Conservation (phyloP, 2,888 invertebrate species). For the Ommatoiulus sabulosus region DNA sequence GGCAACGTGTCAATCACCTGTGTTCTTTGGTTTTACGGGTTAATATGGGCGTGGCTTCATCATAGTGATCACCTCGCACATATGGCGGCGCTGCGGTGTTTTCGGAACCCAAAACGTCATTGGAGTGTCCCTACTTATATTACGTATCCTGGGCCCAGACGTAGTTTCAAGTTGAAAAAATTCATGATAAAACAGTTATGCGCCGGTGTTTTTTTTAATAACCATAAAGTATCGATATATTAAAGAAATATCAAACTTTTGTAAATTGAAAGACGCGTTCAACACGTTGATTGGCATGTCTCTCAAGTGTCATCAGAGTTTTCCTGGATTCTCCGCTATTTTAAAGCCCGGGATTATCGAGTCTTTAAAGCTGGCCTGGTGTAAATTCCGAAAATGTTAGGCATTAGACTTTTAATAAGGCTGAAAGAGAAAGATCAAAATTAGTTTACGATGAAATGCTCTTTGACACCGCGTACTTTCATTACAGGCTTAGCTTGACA, state of each 20-base stretch:
- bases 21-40: too few species aligned
- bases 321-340: background rate
- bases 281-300: background rate
- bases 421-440: background rate
- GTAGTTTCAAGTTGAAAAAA: too few species aligned
- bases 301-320: background rate
- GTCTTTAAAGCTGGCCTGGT: background rate
- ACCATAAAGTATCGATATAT: too few species aligned
- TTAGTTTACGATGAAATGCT: background rate
- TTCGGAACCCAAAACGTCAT: too few species aligned
- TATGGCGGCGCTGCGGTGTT: too few species aligned
- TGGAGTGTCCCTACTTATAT: too few species aligned
- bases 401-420: background rate
- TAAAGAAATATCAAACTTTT: background rate
- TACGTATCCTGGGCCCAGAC: too few species aligned
- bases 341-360: background rate
- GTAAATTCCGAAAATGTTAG: background rate
- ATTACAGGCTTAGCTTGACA: slow-evolving; percentile 24
- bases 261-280: background rate
- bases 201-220: too few species aligned
- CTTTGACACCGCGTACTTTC: background rate
- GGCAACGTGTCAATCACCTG: too few species aligned
- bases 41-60: too few species aligned
- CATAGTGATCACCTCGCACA: too few species aligned
- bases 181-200: too few species aligned